Evolutionary conservation across 1,140 invertebrate species (phyloP).

Genomic region (Littorina saxatilis): DNA sequence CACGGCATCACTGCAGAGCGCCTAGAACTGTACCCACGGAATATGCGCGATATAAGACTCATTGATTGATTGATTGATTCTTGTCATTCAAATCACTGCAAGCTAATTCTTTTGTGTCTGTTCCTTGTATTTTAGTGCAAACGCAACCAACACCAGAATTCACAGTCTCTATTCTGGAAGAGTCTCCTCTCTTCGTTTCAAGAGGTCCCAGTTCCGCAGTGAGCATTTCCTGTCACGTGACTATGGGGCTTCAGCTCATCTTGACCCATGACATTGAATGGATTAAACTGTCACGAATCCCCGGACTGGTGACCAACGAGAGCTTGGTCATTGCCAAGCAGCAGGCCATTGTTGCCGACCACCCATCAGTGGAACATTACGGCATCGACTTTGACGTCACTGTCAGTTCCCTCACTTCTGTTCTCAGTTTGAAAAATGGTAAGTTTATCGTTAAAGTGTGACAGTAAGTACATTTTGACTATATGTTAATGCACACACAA

Average conservation of each 20-base stretch:
- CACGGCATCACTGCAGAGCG: no score
- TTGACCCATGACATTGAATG: background rate
- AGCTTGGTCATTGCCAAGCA: background rate
- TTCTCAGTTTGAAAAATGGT: background rate
- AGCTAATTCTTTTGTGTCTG: no score
- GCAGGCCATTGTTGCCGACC: background rate
- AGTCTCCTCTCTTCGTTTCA: background rate
- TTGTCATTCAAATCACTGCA: no score
- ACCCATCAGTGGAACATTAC: background rate
- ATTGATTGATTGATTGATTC: no score
- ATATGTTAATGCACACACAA: background rate
- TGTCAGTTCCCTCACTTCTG: background rate
- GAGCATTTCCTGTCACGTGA: constrained; percentile 8
- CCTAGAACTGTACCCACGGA: no score
- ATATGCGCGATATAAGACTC: no score
- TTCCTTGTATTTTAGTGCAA: no score
- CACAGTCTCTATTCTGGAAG: background rate
- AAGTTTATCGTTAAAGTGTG: background rate
- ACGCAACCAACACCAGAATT: background rate
- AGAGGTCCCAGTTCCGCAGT: background rate
- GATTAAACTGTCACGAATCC: background rate
- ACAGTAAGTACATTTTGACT: background rate
- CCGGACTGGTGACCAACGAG: constrained; percentile 3
- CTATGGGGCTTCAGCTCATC: background rate
- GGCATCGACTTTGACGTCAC: background rate